These are phyloP conservation scores for Pandion haliaetus DNA, from an alignment of 2,113 vertebrate genomes.

Conservation along the genomic window DNA sequence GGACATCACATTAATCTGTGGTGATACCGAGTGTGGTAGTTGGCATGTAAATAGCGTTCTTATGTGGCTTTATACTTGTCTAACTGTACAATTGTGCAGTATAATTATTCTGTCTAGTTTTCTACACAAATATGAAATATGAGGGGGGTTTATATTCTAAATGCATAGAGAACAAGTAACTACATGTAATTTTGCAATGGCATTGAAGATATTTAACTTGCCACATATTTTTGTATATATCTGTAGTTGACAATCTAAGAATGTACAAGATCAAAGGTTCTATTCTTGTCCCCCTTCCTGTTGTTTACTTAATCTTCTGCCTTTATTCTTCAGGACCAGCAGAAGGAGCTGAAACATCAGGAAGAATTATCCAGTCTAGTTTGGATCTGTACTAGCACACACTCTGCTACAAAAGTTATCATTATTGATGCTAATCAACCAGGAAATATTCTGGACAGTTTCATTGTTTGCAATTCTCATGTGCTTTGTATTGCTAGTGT, in stretches of 20 bases:
- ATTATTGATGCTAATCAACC: slow-evolving; percentile 96
- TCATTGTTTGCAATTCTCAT: slow-evolving; percentile 92
- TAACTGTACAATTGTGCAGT: background rate
- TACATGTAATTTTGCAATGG: background rate
- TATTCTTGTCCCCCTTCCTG: background rate
- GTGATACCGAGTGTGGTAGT: background rate
- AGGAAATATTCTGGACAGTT: slow-evolving; percentile 92
- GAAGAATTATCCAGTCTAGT: slow-evolving; percentile 95
- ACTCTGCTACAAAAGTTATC: slow-evolving; percentile 89
- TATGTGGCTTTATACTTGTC: background rate
- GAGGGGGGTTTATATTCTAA: background rate
- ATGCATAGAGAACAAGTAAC: background rate
- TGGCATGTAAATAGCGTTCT: background rate
- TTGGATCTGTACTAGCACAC: slow-evolving; percentile 97
- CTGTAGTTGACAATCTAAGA: background rate
- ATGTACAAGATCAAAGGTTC: background rate
- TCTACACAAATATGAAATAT: background rate
- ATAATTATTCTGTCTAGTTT: background rate
- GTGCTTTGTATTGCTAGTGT: slow-evolving; percentile 94
- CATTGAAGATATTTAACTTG: background rate
- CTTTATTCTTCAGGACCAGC: slow-evolving; percentile 83
- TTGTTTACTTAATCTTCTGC: background rate
- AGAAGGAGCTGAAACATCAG: slow-evolving; percentile 88
- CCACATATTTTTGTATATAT: background rate
- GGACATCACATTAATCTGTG: background rate